Percentiles rank a stretch among this genome's conserved stretches.
Conservation (phyloP, 2,113 vertebrate species). For the Cyanoderma ruficeps region DNA sequence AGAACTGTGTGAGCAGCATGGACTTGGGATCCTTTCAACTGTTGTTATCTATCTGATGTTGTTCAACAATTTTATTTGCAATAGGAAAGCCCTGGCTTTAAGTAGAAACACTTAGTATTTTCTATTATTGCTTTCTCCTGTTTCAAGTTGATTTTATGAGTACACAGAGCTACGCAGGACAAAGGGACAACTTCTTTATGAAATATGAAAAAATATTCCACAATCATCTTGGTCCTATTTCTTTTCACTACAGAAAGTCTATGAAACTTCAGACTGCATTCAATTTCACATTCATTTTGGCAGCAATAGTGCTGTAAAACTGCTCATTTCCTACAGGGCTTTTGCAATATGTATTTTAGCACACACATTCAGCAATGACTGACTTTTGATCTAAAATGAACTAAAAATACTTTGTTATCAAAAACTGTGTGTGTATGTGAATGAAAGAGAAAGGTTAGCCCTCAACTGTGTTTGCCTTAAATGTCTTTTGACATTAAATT, state of each 20-base stretch:
- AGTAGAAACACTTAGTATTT: background rate
- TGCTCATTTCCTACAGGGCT: conserved; percentile 38
- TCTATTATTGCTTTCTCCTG: background rate
- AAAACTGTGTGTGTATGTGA: background rate
- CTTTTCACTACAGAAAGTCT: conserved; percentile 1
- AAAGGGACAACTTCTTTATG: background rate
- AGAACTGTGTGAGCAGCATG: background rate
- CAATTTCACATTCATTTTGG: conserved; percentile 42
- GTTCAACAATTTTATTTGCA: background rate
- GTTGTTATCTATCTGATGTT: background rate
- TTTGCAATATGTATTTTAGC: conserved; percentile 40
- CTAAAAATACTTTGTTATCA: conserved; percentile 29
- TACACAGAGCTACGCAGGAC: background rate
- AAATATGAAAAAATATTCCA: conserved; percentile 10
- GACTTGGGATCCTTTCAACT: background rate
- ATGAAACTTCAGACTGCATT: background rate
- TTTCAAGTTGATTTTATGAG: background rate
- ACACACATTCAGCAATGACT: background rate
- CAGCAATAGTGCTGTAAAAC: conserved; percentile 27
- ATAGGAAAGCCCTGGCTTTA: background rate
- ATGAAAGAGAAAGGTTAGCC: background rate
- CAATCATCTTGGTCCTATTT: background rate
- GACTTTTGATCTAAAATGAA: conserved; percentile 46
- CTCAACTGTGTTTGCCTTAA: background rate
- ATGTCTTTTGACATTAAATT: background rate